Conservation (phyloP, 1,140 invertebrate species). For the Hyles vespertilio region DNA sequence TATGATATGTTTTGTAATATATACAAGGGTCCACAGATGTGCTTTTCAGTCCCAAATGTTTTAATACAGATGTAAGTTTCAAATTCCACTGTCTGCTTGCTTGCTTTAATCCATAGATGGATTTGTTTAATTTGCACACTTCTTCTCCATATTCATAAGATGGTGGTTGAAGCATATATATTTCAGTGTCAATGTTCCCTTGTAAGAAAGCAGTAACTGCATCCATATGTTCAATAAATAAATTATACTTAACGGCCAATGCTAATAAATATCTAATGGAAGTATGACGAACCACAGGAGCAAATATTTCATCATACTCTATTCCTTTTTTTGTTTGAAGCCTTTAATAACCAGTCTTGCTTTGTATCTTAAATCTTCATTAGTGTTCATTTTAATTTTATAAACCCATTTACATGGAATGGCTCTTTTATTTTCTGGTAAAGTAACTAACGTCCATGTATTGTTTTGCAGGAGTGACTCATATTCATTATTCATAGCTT, state of each 20-base stretch:
- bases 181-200: conserved; percentile 36
- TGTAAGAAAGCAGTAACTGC: conserved; percentile 57
- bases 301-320: conserved; percentile 19
- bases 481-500: conserved; percentile 24
- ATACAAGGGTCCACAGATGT: background rate
- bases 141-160: conserved; percentile 38
- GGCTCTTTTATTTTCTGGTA: conserved; percentile 16
- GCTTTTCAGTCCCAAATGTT: conserved; percentile 16
- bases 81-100: conserved; percentile 36
- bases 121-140: conserved; percentile 40
- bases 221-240: conserved; percentile 27
- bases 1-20: conserved; percentile 29
- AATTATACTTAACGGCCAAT: conserved; percentile 6
- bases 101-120: conserved; percentile 56
- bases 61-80: conserved; percentile 12
- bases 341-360: conserved; percentile 19
- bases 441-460: conserved; percentile 21
- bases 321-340: conserved; percentile 17
- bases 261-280: conserved; percentile 17
- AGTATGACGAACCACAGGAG: conserved; percentile 17
- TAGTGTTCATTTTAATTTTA: conserved; percentile 20
- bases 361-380: conserved; percentile 13
- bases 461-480: conserved; percentile 26
- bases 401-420: conserved; percentile 26
- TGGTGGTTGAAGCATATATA: conserved; percentile 51